phyloP scores from a whole-genome alignment of 2,888 invertebrate genomes.

The Meteorus cinctellus region DNA sequence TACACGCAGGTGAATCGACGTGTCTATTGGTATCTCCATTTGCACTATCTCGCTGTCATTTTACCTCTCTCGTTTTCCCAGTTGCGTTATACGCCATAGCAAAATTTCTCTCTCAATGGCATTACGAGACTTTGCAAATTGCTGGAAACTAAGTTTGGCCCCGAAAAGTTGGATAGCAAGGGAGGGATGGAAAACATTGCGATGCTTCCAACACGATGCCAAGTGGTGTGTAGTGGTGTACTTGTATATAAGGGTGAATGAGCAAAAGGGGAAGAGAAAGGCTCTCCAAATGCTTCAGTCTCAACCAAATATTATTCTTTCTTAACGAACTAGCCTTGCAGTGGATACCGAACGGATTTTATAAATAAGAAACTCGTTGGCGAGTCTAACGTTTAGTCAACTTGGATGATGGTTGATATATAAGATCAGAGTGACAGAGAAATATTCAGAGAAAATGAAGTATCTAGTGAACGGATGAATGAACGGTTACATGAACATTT shows the following conservation, averaged over 20 bases:
- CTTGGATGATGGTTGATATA: not conserved
- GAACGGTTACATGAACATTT: constrained; percentile 38
- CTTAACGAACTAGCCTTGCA: constrained; percentile 56
- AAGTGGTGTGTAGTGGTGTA: constrained; percentile 24
- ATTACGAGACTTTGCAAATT: constrained; percentile 53
- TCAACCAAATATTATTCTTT: constrained; percentile 58
- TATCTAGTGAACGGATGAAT: constrained; percentile 38
- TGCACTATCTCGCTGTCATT: constrained; percentile 12
- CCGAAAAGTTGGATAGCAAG: constrained; percentile 31
- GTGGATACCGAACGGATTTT: constrained; percentile 41
- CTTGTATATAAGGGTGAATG: not conserved
- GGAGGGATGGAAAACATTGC: constrained; percentile 24
- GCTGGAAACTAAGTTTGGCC: constrained; percentile 41
- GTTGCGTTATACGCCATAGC: constrained; percentile 26
- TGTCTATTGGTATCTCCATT: constrained; percentile 8
- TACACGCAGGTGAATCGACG: constrained; percentile 6
- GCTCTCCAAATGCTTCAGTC: constrained; percentile 37
- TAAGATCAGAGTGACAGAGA: constrained; percentile 24
- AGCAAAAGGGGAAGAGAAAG: constrained; percentile 9
- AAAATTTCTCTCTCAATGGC: constrained; percentile 43
- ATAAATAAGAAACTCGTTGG: constrained; percentile 35
- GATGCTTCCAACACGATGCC: constrained; percentile 30
- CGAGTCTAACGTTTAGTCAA: not conserved
- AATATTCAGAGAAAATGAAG: constrained; percentile 33
- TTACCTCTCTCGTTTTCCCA: not conserved